Base-by-base conservation (phyloP, 2,797 vertebrate genomes). In the Gallirallus australis region DNA sequence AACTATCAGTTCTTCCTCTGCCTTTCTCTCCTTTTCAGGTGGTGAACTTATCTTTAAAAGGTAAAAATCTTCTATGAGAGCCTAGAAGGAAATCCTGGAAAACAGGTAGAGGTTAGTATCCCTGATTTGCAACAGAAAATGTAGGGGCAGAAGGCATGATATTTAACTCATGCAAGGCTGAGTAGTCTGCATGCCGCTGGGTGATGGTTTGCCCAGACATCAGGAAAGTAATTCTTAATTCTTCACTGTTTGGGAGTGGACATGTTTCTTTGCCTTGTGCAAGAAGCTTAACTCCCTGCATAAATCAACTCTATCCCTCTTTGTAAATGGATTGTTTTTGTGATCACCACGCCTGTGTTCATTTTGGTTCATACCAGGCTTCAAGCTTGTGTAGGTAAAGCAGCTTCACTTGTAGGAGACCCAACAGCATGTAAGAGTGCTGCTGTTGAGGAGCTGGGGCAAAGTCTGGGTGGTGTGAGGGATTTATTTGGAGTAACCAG, bases 301-400 rank as follows among this genome's bases (percentile, higher is more conserved):
- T 12, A 45, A 61, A 65, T 42, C 39, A 69, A 5, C 10, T 68
- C 31, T 28, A 10, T 54, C 15, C 7, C 6, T 86, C 35, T 82
- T 69, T 45, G 30, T 17, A 47, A 21, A 25, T 10, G 25, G 18
- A 4, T 73, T 0, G 0, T 13, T 64, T 66, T 39, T 78, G 7
- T 39, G 20, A 77, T 11, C 15, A 5, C 9, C 24, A 15, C 7
- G 7, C 6, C 52, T 53, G 7, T 37, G 28, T 60, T 65, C 6
- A 7, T 37, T 77, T 85, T 78, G 50, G 16, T 70, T 75, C 28
- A 11, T 59, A 8, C 5, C 31, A 30, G 15, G 35, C 33, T 59
- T 20, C 27, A 59, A 20, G 31, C 35, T 56, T 30, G 19, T 8
- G 4, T 33, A 16, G 18, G 12, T 33, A 31, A 37, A 16, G 27